A percentile compares a stretch with the other conserved stretches of the same genome.
Evolutionary conservation across 2,888 invertebrate genomes (phyloP).

Genomic region (Pyrochroa serraticornis): DNA sequence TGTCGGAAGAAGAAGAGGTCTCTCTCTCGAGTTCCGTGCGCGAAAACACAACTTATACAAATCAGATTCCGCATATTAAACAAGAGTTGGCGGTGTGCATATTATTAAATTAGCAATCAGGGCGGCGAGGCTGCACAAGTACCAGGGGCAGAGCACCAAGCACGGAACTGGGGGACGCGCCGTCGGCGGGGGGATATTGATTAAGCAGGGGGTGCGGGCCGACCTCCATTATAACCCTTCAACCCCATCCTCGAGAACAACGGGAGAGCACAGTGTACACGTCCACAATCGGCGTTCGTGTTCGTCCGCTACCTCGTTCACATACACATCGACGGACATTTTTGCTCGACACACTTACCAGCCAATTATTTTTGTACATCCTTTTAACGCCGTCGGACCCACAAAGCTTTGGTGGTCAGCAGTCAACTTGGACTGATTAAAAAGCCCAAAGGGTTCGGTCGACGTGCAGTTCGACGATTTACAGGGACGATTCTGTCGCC

Average conservation of each 20-base stretch:
- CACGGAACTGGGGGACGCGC: slow-evolving; percentile 22
- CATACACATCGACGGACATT: slow-evolving; percentile 6
- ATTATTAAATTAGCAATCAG: slow-evolving; percentile 59
- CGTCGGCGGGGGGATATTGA: slow-evolving; percentile 41
- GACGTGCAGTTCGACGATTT: too few species aligned
- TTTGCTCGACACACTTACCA: slow-evolving; percentile 25
- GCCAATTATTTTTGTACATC: slow-evolving; percentile 31
- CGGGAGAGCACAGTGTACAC: slow-evolving; percentile 31
- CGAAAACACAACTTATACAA: slow-evolving; percentile 59
- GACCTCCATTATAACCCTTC: slow-evolving; percentile 44
- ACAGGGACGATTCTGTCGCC: too few species aligned
- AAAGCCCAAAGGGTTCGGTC: too few species aligned
- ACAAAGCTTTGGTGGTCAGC: too few species aligned
- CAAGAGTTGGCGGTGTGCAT: slow-evolving; percentile 57
- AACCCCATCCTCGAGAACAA: slow-evolving; percentile 41
- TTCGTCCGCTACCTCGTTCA: slow-evolving; percentile 15
- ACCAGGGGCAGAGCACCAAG: slow-evolving; percentile 25
- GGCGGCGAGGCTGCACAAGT: slow-evolving; percentile 23
- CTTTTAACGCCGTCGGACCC: too few species aligned
- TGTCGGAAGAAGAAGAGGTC: slow-evolving; percentile 4
- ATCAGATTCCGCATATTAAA: slow-evolving; percentile 61
- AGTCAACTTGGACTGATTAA: too few species aligned
- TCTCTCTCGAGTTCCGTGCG: slow-evolving; percentile 10
- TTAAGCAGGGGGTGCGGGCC: slow-evolving; percentile 43
- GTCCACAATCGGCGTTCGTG: slow-evolving; percentile 25